These are phyloP conservation scores for Balaeniceps rex DNA, from an alignment of 2,113 vertebrate species.

Conservation along the genomic window DNA sequence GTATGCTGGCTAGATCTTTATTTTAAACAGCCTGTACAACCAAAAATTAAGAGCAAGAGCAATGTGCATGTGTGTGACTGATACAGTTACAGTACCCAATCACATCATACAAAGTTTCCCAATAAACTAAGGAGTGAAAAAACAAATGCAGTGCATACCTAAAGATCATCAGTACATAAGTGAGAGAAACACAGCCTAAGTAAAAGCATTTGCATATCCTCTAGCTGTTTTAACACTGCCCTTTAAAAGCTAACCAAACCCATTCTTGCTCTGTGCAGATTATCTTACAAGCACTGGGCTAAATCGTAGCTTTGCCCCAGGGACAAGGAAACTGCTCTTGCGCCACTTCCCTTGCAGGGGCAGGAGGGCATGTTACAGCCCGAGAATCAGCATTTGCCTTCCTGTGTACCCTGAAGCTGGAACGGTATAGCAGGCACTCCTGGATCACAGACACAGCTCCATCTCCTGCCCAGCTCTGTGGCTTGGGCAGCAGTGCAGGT, in stretches of 20 bases:
- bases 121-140: constrained; percentile 49
- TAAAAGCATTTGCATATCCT: constrained; percentile 35
- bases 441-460: background rate
- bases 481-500: background rate
- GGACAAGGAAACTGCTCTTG: background rate
- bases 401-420: background rate
- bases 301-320: background rate
- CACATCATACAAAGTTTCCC: background rate
- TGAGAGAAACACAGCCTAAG: constrained; percentile 6
- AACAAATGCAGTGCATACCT: constrained; percentile 30
- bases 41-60: constrained; percentile 39
- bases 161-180: constrained; percentile 29
- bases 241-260: constrained; percentile 20
- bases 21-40: constrained; percentile 42
- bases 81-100: background rate
- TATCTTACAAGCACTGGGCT: background rate
- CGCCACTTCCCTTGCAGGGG: background rate
- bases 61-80: constrained; percentile 29
- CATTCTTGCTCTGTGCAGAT: background rate
- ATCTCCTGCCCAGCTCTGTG: background rate
- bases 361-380: background rate
- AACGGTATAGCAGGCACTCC: background rate
- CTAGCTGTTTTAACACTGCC: background rate
- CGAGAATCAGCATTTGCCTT: background rate
- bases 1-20: constrained; percentile 32